These are phyloP conservation scores for Ficedula albicollis DNA, from an alignment of 2,797 vertebrate genomes.

Conservation along the genomic window DNA sequence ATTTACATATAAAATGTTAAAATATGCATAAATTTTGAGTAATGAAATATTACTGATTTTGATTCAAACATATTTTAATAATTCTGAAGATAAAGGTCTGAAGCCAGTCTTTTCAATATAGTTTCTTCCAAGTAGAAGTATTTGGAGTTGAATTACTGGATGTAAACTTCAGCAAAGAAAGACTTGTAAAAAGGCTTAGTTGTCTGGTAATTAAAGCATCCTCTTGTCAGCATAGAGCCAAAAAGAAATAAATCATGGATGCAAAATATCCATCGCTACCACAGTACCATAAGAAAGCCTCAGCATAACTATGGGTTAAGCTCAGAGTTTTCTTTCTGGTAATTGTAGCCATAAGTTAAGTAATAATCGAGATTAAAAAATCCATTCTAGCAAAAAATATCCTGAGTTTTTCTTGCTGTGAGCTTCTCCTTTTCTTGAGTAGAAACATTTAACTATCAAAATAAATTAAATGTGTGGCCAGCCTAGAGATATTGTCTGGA, in stretches of 20 bases:
- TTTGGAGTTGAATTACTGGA: neutral
- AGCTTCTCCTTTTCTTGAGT: neutral
- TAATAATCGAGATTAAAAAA: neutral
- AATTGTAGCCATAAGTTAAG: neutral
- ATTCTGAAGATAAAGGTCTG: neutral
- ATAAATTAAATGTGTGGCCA: neutral
- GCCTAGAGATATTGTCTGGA: neutral
- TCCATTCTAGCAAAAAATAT: neutral
- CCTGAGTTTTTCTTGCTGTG: neutral
- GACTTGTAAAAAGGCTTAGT: neutral
- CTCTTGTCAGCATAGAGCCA: neutral
- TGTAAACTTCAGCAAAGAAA: neutral
- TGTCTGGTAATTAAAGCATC: neutral
- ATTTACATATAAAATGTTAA: constrained; percentile 14
- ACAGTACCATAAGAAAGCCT: neutral
- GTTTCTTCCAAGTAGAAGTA: neutral
- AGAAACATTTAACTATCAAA: neutral
- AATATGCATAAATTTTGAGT: neutral
- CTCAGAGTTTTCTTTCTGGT: neutral
- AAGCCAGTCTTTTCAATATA: neutral
- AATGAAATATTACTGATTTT: neutral
- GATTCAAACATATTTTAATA: constrained; percentile 7
- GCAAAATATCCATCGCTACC: neutral
- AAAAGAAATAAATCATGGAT: neutral
- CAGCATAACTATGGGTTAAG: neutral